Evolutionary conservation across 2,113 vertebrate species (phyloP), one percentile per base, ranked within the genome.

Genomic region (Solea senegalensis): DNA sequence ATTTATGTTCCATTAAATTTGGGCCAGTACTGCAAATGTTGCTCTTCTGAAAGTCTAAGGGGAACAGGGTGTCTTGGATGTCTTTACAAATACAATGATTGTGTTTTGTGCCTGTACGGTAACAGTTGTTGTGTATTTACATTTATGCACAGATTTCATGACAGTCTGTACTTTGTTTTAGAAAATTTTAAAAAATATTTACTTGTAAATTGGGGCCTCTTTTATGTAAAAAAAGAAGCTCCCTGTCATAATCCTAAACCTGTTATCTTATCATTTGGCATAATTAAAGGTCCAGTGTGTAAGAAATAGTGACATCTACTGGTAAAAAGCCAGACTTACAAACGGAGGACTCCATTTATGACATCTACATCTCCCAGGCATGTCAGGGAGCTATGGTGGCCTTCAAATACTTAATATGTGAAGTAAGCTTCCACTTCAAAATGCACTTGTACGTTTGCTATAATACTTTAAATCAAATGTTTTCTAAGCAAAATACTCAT

Each of bases 151-250:
- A 48, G 50, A 55, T 73, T 74, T 77, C 65, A 69, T 62, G 48
- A 68, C 46, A 53, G 65, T 69, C 78, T 78, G 74, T 81, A 66
- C 62, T 4, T 74, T 81, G 65, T 88, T 70, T 65, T 40, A 58
- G 79, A 58, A 72, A 86, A 87, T 89, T 87, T 83, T 80, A 85
- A 84, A 53, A 72, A 89, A 85, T 78, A 65, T 74, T 65, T 84
- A 61, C 55, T 61, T 78, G 52, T 76, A 72, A 66, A 66, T 53
- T 44, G 56, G 52, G 73, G 46, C 51, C 56, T 83, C 52, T 58
- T 81, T 78, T 57, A 53, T 68, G 7, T 26, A 13, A 11, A 51
- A 43, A 48, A n/a, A 14, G 40, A 40, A 2, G 1, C 9, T 46
- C 15, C 4, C 3, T n/a, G 16, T 40, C 28, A 63, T 55, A 28